phyloP scores from a whole-genome alignment of 2,888 invertebrate species.

The Polyommatus icarus region DNA sequence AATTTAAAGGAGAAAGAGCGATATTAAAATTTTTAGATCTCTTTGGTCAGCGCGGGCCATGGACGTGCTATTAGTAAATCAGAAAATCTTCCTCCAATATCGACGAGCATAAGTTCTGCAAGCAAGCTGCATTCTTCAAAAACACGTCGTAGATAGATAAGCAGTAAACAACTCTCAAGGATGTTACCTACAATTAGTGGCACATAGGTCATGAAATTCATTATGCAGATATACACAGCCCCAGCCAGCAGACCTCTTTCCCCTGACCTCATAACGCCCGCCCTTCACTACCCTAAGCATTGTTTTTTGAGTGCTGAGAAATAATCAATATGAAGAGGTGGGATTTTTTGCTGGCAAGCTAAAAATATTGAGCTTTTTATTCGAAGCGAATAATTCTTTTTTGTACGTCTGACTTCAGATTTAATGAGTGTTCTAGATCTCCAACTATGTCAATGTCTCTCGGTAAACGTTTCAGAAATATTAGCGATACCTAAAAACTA shows the following conservation, averaged over 20 bases:
- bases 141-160: background rate
- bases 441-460: background rate
- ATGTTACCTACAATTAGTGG: background rate
- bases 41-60: background rate
- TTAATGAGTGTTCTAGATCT: slow-evolving; percentile 7
- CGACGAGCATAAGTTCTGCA: no score
- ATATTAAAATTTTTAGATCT: no score
- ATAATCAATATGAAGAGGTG: slow-evolving; percentile 29
- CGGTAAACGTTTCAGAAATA: background rate
- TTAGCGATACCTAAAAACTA: background rate
- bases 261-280: slow-evolving; percentile 24
- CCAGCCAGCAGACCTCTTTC: background rate
- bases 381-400: background rate
- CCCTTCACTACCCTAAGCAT: slow-evolving; percentile 29
- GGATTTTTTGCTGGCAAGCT: slow-evolving; percentile 23
- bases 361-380: slow-evolving; percentile 10
- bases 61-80: background rate
- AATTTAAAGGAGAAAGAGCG: no score
- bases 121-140: background rate
- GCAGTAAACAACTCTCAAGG: background rate
- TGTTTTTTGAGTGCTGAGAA: slow-evolving; percentile 31
- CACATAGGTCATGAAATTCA: background rate
- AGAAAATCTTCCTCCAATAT: no score
- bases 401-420: background rate
- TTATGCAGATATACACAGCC: background rate